Evolutionary conservation across 2,113 vertebrate species (phyloP).

Genomic region (Pycnonotus jocosus): DNA sequence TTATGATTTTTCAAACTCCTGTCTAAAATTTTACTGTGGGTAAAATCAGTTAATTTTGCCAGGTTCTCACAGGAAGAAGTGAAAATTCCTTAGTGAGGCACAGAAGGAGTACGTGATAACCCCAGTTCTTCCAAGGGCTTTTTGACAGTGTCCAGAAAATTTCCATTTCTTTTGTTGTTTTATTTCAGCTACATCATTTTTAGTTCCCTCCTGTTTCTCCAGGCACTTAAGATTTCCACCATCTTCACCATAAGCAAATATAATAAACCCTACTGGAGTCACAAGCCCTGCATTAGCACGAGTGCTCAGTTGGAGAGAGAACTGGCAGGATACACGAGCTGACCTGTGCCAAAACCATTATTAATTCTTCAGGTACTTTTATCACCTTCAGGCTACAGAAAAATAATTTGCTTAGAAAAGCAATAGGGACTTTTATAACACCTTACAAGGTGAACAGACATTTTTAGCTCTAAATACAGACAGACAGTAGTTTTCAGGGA

Average conservation of each 20-base stretch:
- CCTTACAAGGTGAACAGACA: not conserved
- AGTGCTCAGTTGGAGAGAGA: not conserved
- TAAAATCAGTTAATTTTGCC: not conserved
- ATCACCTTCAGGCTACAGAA: slow-evolving; percentile 34
- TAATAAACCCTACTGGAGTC: not conserved
- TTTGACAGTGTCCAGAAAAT: not conserved
- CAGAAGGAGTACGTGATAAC: not conserved
- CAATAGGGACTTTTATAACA: not conserved
- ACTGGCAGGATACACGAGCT: not conserved
- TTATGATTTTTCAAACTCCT: not conserved
- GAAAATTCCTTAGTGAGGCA: not conserved
- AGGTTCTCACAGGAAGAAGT: not conserved
- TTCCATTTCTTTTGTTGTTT: not conserved
- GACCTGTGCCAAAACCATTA: slow-evolving; percentile 18
- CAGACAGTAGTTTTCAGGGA: not conserved
- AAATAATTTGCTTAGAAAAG: slow-evolving; percentile 57
- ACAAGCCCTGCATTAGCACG: not conserved
- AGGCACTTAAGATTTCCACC: not conserved
- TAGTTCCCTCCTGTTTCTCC: not conserved
- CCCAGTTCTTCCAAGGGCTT: not conserved
- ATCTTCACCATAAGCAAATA: not conserved
- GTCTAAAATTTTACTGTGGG: not conserved
- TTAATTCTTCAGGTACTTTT: slow-evolving; percentile 45
- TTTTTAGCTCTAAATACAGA: slow-evolving; percentile 30
- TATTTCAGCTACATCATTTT: not conserved